phyloP scores from a whole-genome alignment of 2,113 vertebrate genomes.

The Tetrax tetrax region DNA sequence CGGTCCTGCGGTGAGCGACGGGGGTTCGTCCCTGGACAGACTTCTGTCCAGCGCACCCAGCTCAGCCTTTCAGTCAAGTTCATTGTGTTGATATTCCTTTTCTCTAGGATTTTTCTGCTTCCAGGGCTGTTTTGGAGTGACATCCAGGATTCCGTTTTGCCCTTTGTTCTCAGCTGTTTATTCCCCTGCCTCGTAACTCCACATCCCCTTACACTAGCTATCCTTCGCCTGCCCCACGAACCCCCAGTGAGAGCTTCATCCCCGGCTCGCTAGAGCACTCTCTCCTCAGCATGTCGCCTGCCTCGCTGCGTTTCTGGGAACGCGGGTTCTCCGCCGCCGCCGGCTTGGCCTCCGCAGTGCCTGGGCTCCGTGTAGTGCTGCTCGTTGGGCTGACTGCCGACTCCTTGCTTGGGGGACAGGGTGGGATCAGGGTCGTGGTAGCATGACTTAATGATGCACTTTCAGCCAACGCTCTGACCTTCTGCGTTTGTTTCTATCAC shows the following conservation, averaged over 20 bases:
- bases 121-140: background rate
- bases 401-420: constrained; percentile 52
- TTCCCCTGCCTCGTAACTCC: background rate
- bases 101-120: background rate
- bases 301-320: background rate
- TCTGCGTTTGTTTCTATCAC: constrained; percentile 59
- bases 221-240: background rate
- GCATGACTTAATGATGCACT: constrained; percentile 64
- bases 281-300: constrained; percentile 28
- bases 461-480: constrained; percentile 67
- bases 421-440: constrained; percentile 35
- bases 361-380: constrained; percentile 46
- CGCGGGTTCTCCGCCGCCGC: background rate
- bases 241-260: background rate
- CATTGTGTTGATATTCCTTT: background rate
- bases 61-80: background rate
- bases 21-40: background rate
- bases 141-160: background rate
- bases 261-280: background rate
- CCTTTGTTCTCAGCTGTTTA: constrained; percentile 1
- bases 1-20: background rate
- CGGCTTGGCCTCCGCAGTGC: constrained; percentile 24
- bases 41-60: background rate
- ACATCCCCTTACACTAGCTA: background rate
- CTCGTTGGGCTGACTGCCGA: constrained; percentile 53